A percentile compares a stretch with the other conserved stretches of the same genome.
Evolutionary conservation across 2,888 invertebrate genomes (phyloP).

Genomic region (Leucophora obtusa): DNA sequence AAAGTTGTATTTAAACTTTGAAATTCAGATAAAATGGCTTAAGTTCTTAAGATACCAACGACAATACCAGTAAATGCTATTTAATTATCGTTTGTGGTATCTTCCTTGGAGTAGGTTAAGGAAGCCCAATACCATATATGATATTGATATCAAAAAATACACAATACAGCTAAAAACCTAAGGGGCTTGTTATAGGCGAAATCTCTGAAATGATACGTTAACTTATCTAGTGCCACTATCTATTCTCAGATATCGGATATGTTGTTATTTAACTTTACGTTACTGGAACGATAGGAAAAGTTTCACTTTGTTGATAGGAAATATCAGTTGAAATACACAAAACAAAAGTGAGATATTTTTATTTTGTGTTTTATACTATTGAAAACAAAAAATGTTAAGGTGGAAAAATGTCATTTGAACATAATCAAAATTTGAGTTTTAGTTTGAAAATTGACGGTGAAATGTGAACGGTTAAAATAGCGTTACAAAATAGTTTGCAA

Average conservation of each 20-base stretch:
- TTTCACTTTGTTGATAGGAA: conserved; percentile 73
- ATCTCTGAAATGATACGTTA: conserved; percentile 79
- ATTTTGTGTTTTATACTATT: conserved; percentile 37
- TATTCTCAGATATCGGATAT: conserved; percentile 79
- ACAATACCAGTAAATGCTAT: conserved; percentile 3
- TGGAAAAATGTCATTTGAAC: conserved; percentile 66
- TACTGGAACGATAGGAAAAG: conserved; percentile 74
- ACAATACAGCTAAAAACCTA: background rate
- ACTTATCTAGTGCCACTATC: conserved; percentile 79
- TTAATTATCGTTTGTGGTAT: conserved; percentile 41
- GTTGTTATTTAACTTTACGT: conserved; percentile 64
- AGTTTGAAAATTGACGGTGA: conserved; percentile 64
- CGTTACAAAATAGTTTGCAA: background rate
- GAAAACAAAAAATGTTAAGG: conserved; percentile 25
- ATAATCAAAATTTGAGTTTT: conserved; percentile 65
- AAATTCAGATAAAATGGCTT: conserved; percentile 53
- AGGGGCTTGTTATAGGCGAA: conserved; percentile 69
- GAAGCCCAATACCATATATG: conserved; percentile 45
- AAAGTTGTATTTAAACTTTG: conserved; percentile 31
- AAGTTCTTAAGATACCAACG: conserved; percentile 54
- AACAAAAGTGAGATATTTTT: conserved; percentile 55
- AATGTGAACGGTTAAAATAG: conserved; percentile 28
- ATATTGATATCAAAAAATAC: conserved; percentile 45
- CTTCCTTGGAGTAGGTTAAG: conserved; percentile 70
- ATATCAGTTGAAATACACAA: conserved; percentile 70